Base-by-base conservation (phyloP, 2,113 vertebrate genomes). In the Garra rufa region DNA sequence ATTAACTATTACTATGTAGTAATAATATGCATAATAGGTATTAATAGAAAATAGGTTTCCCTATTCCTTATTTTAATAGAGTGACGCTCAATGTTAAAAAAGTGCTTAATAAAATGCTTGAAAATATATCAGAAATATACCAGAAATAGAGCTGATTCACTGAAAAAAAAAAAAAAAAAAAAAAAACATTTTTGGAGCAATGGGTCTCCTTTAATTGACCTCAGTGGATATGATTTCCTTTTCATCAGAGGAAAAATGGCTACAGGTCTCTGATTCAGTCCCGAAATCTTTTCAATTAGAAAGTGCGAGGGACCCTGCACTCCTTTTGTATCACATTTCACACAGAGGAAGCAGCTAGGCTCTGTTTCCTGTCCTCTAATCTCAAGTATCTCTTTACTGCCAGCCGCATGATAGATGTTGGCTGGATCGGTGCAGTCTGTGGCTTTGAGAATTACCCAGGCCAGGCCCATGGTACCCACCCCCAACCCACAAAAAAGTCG, bases 321-420 rank as follows among this genome's bases (percentile, higher is more conserved):
- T 71, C 81, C 74, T 86, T 89, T 84, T 71, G 82, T 89, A 89
- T 85, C 85, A 52, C 57, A 30, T 84, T 82, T 84, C 74, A 83
- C 87, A 83, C 83, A 69, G 82, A 85, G 85, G 81, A 82, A 78
- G 71, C 82, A 55, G 52, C 41, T 30, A 52, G 67, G 74, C 76
- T 50, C 65, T 83, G 86, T 85, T 87, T 86, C 77, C 75, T 69
- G 71, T 85, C 77, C 88, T 87, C 76, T 89, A 81, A 81, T 84
- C 88, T 83, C 73, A 85, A 81, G 84, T 76, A 82, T 85, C 87
- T 84, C 81, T 46, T 86, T 71, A 83, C 70, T 28, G 61, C 59
- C 83, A 83, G 63, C 57, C 85, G 70, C 84, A 87, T 85, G 85
- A 85, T 86, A 85, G 48, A 88, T 88, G 88, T 88, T 82, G 41